Conservation (phyloP, 2,888 invertebrate genomes). For the Coenonympha glycerion region DNA sequence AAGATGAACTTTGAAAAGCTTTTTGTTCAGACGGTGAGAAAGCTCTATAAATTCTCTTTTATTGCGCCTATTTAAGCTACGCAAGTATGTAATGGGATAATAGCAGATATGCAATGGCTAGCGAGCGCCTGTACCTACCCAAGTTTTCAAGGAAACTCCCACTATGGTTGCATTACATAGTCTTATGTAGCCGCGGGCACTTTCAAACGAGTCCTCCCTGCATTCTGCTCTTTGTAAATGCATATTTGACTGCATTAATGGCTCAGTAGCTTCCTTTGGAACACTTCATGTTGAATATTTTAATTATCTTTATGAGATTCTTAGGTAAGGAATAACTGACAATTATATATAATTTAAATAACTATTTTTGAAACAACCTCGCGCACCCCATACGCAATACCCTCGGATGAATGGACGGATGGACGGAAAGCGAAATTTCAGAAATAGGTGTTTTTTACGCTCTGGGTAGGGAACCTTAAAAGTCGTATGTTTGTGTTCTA, state of each 20-base stretch:
- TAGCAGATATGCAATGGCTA: background rate
- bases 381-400: too few relatives aligned
- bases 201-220: background rate
- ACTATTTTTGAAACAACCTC: too few relatives aligned
- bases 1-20: background rate
- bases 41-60: background rate
- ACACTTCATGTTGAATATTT: background rate
- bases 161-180: background rate
- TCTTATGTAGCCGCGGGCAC: constrained; percentile 3
- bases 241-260: background rate
- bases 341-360: too few relatives aligned
- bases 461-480: too few relatives aligned
- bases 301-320: too few relatives aligned
- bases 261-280: background rate
- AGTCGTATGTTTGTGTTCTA: too few relatives aligned
- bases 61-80: background rate
- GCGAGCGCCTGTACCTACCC: background rate
- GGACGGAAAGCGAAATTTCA: too few relatives aligned
- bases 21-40: too few relatives aligned
- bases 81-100: background rate
- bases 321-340: too few relatives aligned
- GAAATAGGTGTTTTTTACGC: too few relatives aligned
- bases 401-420: too few relatives aligned
- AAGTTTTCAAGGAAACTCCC: constrained; percentile 1
- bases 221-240: constrained; percentile 1